Conservation (phyloP, 2,113 vertebrate genomes). For the Pseudopodoces humilis region DNA sequence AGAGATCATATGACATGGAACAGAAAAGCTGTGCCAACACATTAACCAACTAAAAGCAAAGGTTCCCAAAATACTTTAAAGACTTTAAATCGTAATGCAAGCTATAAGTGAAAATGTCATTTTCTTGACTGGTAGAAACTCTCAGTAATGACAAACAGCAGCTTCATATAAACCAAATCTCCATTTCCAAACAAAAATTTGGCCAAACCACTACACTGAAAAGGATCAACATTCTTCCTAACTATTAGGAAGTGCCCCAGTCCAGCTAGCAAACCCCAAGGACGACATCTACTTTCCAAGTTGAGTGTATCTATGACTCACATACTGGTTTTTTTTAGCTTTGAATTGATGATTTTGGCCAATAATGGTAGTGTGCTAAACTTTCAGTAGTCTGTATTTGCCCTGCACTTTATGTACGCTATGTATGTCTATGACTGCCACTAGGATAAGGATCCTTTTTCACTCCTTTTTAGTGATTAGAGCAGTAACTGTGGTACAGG, state of each 20-base stretch:
- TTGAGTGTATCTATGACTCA: neutral
- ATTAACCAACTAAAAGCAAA: neutral
- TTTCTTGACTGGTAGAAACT: neutral
- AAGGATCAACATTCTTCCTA: neutral
- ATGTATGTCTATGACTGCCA: neutral
- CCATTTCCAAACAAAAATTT: neutral
- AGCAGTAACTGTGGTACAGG: neutral
- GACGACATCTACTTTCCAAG: neutral
- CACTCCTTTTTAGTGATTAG: neutral
- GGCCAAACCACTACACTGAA: neutral
- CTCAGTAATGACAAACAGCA: neutral
- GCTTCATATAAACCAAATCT: neutral
- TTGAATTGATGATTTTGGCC: neutral
- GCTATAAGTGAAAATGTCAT: neutral
- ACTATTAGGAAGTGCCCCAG: neutral
- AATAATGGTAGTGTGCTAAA: neutral
- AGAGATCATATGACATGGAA: constrained; percentile 4
- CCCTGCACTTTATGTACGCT: neutral
- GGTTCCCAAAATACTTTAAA: neutral
- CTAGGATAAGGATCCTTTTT: neutral
- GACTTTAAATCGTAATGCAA: neutral
- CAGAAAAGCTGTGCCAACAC: neutral
- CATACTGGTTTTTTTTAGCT: neutral
- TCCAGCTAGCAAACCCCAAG: neutral
- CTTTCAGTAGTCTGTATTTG: neutral